These are phyloP conservation scores for Leptogaster cylindrica DNA, from an alignment of 2,888 invertebrate species.

Conservation along the genomic window DNA sequence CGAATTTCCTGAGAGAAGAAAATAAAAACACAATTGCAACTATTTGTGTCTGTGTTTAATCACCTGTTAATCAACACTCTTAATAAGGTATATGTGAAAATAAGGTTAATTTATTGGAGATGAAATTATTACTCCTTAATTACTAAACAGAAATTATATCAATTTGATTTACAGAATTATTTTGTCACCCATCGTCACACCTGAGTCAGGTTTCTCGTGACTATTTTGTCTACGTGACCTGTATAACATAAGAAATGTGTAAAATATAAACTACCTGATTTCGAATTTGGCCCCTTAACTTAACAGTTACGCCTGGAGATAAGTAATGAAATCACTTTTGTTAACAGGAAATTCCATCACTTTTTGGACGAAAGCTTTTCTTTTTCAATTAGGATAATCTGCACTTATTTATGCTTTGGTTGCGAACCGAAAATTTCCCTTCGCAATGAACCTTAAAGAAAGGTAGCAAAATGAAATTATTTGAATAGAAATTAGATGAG, in stretches of 20 bases:
- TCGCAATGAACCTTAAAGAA: constrained; percentile 16
- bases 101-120: too few species aligned
- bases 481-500: neutral
- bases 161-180: neutral
- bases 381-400: constrained; percentile 38
- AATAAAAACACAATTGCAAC: too few species aligned
- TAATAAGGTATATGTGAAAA: too few species aligned
- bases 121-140: too few species aligned
- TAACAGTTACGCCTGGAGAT: constrained; percentile 16
- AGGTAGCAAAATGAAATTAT: constrained; percentile 9
- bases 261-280: constrained; percentile 27
- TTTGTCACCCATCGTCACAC: neutral
- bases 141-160: too few species aligned
- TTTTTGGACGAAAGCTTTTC: constrained; percentile 9
- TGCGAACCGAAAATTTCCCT: constrained; percentile 23
- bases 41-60: too few species aligned
- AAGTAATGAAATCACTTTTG: constrained; percentile 31
- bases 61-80: too few species aligned
- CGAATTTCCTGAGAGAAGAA: too few species aligned
- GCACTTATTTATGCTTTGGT: constrained; percentile 28
- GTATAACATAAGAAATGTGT: constrained; percentile 22
- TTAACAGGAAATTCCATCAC: constrained; percentile 35
- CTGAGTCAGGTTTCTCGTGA: neutral
- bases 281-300: constrained; percentile 2
- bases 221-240: too few species aligned